Conservation (phyloP, 2,888 invertebrate genomes). For the Epinotia brunnichana region DNA sequence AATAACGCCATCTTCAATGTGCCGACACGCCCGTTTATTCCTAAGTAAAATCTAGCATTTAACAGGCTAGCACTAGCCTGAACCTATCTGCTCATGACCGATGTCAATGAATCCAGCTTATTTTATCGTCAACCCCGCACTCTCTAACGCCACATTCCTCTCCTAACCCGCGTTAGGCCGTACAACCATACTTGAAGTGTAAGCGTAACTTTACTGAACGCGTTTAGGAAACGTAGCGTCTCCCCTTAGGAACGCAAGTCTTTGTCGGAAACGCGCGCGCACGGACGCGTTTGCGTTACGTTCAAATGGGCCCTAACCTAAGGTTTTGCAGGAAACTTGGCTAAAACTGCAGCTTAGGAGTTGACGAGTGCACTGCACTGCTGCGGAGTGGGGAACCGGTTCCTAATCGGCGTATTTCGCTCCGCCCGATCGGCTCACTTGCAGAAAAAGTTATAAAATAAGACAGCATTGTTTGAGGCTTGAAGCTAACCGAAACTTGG, state of each 20-base stretch:
- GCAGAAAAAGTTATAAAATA: constrained; percentile 74
- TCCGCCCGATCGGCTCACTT: constrained; percentile 63
- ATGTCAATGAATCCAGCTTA: constrained; percentile 76
- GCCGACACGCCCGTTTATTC: background rate
- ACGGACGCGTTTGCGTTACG: constrained; percentile 59
- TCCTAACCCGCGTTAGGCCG: constrained; percentile 51
- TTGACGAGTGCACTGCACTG: constrained; percentile 67
- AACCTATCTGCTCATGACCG: constrained; percentile 66
- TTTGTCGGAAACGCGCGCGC: constrained; percentile 11
- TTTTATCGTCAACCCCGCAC: constrained; percentile 65
- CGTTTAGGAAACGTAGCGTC: constrained; percentile 57
- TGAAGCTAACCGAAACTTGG: constrained; percentile 19
- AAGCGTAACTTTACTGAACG: constrained; percentile 52
- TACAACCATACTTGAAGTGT: constrained; percentile 53
- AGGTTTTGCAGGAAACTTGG: constrained; percentile 57
- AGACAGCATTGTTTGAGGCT: constrained; percentile 45
- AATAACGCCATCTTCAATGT: background rate
- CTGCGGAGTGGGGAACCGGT: constrained; percentile 70
- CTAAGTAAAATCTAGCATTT: constrained; percentile 54
- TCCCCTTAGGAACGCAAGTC: constrained; percentile 51
- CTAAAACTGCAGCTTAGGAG: constrained; percentile 57
- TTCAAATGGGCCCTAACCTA: constrained; percentile 50
- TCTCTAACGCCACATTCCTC: constrained; percentile 55
- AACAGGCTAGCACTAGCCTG: constrained; percentile 57
- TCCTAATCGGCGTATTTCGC: constrained; percentile 75